Conservation (phyloP, 2,888 invertebrate genomes). For the Aporophyla lueneburgensis region DNA sequence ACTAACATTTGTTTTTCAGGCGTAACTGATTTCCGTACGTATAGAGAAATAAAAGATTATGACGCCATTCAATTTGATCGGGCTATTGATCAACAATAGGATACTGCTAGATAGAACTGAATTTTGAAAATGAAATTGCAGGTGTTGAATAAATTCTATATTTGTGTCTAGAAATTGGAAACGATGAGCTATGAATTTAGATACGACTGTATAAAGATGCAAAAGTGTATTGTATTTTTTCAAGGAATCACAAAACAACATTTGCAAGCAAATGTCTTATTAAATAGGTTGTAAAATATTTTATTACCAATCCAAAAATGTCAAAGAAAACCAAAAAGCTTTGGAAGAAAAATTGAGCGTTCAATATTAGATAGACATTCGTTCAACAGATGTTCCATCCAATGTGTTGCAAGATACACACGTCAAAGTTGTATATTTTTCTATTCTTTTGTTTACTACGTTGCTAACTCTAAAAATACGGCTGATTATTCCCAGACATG, state of each 20-base stretch:
- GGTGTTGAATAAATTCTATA: slow-evolving; percentile 34
- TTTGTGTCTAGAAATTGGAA: slow-evolving; percentile 19
- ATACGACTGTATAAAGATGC: background rate
- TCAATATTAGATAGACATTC: slow-evolving; percentile 7
- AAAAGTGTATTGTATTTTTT: background rate
- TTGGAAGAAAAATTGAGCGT: background rate
- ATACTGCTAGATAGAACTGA: slow-evolving; percentile 41
- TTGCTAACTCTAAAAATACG: slow-evolving; percentile 41
- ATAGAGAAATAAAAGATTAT: slow-evolving; percentile 33
- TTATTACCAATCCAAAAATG: too few species aligned
- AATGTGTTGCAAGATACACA: slow-evolving; percentile 32
- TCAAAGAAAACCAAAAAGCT: background rate
- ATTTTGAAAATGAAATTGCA: slow-evolving; percentile 21
- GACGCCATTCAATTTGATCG: slow-evolving; percentile 63
- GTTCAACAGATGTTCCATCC: slow-evolving; percentile 26
- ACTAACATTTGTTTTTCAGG: slow-evolving; percentile 59
- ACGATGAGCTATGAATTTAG: slow-evolving; percentile 13
- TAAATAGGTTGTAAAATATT: too few species aligned
- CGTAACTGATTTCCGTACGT: slow-evolving; percentile 51
- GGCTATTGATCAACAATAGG: slow-evolving; percentile 67
- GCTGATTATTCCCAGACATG: slow-evolving; percentile 43
- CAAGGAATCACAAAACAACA: background rate
- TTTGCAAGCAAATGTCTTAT: too few species aligned
- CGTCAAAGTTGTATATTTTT: slow-evolving; percentile 41
- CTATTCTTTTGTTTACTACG: slow-evolving; percentile 53